A percentile compares a stretch with the other conserved stretches of the same genome.
Evolutionary conservation across 2,113 vertebrate species (phyloP).

Genomic region (Fregetta grallaria): DNA sequence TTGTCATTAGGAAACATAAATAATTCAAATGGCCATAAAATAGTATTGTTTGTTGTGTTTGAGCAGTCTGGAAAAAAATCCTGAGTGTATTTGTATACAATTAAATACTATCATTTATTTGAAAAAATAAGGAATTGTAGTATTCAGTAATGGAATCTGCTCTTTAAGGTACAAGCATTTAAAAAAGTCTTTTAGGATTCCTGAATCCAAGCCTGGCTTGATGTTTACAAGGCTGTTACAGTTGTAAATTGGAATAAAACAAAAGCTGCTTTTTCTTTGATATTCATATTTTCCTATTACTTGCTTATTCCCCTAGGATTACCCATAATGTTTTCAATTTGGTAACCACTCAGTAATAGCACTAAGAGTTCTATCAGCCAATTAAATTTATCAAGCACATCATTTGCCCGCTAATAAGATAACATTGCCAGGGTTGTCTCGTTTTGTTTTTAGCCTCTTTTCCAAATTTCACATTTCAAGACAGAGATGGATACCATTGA

Average conservation of each 20-base stretch:
- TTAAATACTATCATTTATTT: conserved; percentile 50
- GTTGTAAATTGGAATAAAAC: conserved; percentile 36
- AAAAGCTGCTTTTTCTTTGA: conserved; percentile 63
- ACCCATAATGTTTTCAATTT: conserved; percentile 73
- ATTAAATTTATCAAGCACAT: conserved; percentile 80
- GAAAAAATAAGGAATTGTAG: neutral
- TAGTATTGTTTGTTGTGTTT: conserved; percentile 66
- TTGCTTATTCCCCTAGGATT: conserved; percentile 66
- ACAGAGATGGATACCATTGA: neutral
- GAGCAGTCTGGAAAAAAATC: conserved; percentile 60
- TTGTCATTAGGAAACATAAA: conserved; percentile 74
- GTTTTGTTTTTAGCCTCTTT: conserved; percentile 34
- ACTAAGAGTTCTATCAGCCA: conserved; percentile 70
- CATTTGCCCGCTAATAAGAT: conserved; percentile 69
- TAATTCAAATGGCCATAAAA: conserved; percentile 74
- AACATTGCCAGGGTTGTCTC: conserved; percentile 49
- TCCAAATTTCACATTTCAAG: conserved; percentile 23
- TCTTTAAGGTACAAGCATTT: conserved; percentile 26
- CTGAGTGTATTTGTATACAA: conserved; percentile 33
- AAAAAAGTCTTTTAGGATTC: conserved; percentile 18
- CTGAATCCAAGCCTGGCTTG: conserved; percentile 9
- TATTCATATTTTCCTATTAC: conserved; percentile 69
- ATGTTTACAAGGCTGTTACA: conserved; percentile 38
- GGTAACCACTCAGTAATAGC: conserved; percentile 72
- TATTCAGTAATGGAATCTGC: neutral